These are phyloP conservation scores for Caenorhabditis sp. DNA, from an alignment of 2,888 invertebrate genomes.

Conservation along the genomic window DNA sequence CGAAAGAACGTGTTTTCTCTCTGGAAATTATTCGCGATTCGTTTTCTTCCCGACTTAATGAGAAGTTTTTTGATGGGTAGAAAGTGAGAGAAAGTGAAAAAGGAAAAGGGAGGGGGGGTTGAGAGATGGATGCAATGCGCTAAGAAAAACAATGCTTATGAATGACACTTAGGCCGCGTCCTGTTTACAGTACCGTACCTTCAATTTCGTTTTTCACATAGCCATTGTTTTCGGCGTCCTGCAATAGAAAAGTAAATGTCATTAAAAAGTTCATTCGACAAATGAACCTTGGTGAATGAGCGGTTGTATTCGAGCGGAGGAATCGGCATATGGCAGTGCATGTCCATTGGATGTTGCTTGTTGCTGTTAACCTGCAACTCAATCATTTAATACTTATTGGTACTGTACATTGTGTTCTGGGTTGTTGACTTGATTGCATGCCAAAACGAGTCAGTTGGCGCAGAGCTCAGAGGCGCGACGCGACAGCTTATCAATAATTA, in stretches of 20 bases:
- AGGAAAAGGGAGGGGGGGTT: no score
- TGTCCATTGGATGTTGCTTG: slow-evolving; percentile 25
- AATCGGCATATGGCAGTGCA: slow-evolving; percentile 42
- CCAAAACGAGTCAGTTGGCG: slow-evolving; percentile 39
- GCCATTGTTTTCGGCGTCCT: slow-evolving; percentile 31
- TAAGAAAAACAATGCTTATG: slow-evolving; percentile 46
- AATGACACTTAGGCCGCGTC: slow-evolving; percentile 31
- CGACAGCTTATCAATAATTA: slow-evolving; percentile 49
- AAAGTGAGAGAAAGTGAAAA: slow-evolving; percentile 28
- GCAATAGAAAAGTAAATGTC: slow-evolving; percentile 12
- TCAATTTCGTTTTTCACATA: slow-evolving; percentile 63
- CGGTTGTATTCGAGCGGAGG: slow-evolving; percentile 54
- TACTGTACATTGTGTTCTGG: slow-evolving; percentile 38
- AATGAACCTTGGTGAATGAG: slow-evolving; percentile 41
- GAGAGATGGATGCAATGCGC: no score
- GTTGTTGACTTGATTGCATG: slow-evolving; percentile 3
- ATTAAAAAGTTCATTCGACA: no score
- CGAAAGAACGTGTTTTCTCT: slow-evolving; percentile 49
- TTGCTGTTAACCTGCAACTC: slow-evolving; percentile 44
- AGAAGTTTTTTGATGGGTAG: slow-evolving; percentile 55
- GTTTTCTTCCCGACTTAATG: slow-evolving; percentile 34
- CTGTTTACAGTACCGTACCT: background rate
- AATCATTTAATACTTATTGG: background rate
- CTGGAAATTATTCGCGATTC: slow-evolving; percentile 1
- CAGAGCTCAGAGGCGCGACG: slow-evolving; percentile 3